Evolutionary conservation across 2,797 vertebrate genomes (phyloP).

Genomic region (Spinus olivaceus): DNA sequence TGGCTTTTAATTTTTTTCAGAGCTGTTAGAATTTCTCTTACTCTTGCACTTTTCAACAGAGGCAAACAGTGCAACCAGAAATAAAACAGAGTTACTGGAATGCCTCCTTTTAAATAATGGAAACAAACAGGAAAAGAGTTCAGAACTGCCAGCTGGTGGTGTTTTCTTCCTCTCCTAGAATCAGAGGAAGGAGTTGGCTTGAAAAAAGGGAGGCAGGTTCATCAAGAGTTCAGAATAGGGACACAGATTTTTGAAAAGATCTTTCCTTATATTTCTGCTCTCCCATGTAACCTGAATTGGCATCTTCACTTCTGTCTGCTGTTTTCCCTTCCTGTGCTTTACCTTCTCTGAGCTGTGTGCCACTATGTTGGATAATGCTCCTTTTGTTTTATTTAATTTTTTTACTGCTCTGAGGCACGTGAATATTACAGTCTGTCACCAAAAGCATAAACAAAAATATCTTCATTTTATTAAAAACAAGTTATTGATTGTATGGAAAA

Average conservation of each 20-base stretch:
- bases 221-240: neutral
- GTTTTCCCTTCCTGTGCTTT: neutral
- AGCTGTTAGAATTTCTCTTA: neutral
- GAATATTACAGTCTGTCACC: neutral
- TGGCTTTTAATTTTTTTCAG: neutral
- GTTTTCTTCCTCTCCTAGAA: neutral
- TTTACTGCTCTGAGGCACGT: neutral
- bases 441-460: neutral
- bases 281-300: neutral
- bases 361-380: neutral
- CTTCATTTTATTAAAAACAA: neutral
- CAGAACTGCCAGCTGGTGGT: neutral
- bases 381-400: neutral
- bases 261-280: neutral
- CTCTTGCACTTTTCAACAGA: neutral
- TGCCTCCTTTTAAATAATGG: neutral
- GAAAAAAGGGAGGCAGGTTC: neutral
- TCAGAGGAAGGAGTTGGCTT: neutral
- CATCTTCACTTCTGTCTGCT: neutral
- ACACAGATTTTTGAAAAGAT: neutral
- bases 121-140: neutral
- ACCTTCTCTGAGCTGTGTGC: neutral
- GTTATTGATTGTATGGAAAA: neutral
- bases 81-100: neutral
- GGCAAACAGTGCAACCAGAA: neutral